Base-by-base conservation (phyloP, 2,797 vertebrate genomes). In the Lithobates sylvaticus region DNA sequence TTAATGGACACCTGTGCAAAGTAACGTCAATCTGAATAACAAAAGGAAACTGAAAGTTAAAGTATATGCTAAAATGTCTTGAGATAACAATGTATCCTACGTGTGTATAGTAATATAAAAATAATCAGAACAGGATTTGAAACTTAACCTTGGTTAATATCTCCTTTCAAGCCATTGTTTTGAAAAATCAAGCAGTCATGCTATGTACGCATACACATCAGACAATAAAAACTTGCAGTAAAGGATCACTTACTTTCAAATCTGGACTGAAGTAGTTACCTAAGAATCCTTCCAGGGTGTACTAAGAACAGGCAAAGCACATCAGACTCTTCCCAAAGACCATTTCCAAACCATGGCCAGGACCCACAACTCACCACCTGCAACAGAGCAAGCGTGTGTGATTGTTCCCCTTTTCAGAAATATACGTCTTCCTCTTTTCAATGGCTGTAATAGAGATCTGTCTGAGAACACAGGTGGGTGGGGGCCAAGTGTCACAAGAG, bases 381-480 rank as follows among this genome's bases (percentile, higher is more conserved):
- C 65, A 27, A 15, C 5, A 0, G 21, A 68, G 10, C 42, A 70
- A 36, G 0, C 18, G 67, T 50, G 16, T 68, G 34, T 3, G 23
- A 6, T 0, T 21, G 5, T n/a, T 36, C 10, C 69, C 34, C 69
- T 39, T 23, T 8, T 71, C 34, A n/a, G 18, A 13, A 29, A 32
- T 36, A 71, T 18, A 1, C 16, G 3, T 68, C 15, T 23, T 36
- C 73, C 26, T 29, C 47, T 27, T 76, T 18, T 34, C 15, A 6
- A 10, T 26, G 47, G 44, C n/a, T 74, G n/a, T 26, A 23, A 0
- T 27, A 67, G n/a, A 67, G 65, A 8, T 64, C 15, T 16, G 8
- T 50, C 18, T 50, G 65, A 67, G 65, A 29, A 47, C 15, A 50
- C 78, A 70, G 78, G 78, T 80, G 78, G 64, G 67, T 65, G 77